These are phyloP conservation scores for Bradypus variegatus DNA, from an alignment of 2,797 vertebrate genomes.

Conservation along the genomic window DNA sequence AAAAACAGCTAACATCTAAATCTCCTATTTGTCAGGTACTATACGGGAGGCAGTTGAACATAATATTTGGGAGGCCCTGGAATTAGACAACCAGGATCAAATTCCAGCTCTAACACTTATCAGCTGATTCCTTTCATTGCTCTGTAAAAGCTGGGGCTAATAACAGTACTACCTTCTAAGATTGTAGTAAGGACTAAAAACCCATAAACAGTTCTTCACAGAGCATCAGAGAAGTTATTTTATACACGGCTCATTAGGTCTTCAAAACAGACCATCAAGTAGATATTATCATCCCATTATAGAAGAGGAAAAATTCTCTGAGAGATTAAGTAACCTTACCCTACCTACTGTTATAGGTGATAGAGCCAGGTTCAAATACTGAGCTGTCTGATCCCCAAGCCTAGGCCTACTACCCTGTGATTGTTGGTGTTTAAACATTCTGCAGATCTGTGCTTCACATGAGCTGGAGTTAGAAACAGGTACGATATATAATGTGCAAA, in stretches of 20 bases:
- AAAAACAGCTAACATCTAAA: constrained; percentile 14
- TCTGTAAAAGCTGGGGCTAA: not conserved
- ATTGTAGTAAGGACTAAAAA: not conserved
- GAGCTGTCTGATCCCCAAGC: not conserved
- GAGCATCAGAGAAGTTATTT: not conserved
- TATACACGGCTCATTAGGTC: not conserved
- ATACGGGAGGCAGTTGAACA: not conserved
- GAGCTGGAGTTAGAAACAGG: not conserved
- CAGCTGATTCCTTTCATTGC: not conserved
- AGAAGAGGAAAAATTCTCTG: not conserved
- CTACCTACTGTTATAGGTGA: not conserved
- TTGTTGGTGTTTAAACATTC: not conserved
- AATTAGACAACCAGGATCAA: not conserved
- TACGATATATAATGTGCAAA: no score
- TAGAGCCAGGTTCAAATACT: constrained; percentile 24
- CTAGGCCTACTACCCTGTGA: not conserved
- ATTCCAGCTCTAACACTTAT: not conserved
- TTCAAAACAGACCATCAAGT: constrained; percentile 30
- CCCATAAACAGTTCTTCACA: not conserved
- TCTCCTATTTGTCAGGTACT: not conserved
- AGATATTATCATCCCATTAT: not conserved
- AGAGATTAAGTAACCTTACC: not conserved
- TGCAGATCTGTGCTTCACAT: not conserved
- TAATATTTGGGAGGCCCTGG: not conserved
- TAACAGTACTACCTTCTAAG: not conserved